phyloP scores from a whole-genome alignment of 2,113 vertebrate species.

The Menidia beryllina region DNA sequence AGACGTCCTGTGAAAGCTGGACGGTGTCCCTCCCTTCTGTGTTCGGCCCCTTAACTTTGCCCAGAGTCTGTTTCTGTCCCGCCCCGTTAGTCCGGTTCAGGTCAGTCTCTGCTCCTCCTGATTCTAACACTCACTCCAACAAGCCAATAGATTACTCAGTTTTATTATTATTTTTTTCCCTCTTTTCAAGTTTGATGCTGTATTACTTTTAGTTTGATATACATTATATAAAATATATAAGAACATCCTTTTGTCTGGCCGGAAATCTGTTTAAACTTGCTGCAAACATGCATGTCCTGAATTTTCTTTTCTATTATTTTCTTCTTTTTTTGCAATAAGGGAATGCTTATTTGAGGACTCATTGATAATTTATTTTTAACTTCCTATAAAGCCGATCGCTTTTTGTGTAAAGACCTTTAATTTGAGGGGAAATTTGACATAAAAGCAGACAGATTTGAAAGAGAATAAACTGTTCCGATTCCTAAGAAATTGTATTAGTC shows the following conservation, averaged over 20 bases:
- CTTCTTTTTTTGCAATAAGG: no score
- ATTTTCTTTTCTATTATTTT: neutral
- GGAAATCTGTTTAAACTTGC: constrained; percentile 62
- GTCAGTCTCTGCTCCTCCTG: constrained; percentile 28
- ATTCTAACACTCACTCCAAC: constrained; percentile 65
- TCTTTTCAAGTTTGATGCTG: constrained; percentile 84
- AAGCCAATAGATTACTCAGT: constrained; percentile 57
- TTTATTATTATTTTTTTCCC: constrained; percentile 39
- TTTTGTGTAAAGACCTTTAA: no score
- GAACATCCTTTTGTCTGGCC: constrained; percentile 76
- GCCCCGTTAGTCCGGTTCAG: constrained; percentile 10
- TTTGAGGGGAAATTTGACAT: no score
- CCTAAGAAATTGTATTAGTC: no score
- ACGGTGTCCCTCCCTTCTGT: constrained; percentile 61
- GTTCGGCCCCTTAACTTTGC: constrained; percentile 16
- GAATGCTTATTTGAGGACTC: no score
- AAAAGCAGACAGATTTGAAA: no score
- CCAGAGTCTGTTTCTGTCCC: neutral
- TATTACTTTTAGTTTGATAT: constrained; percentile 86
- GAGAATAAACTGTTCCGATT: no score
- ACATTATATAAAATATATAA: constrained; percentile 85
- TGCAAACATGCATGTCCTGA: constrained; percentile 1
- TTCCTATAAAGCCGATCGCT: no score
- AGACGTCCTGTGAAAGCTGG: constrained; percentile 62
- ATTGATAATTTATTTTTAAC: no score